These are phyloP conservation scores for Ceriagrion tenellum DNA, from an alignment of 2,888 invertebrate species.

Conservation along the genomic window DNA sequence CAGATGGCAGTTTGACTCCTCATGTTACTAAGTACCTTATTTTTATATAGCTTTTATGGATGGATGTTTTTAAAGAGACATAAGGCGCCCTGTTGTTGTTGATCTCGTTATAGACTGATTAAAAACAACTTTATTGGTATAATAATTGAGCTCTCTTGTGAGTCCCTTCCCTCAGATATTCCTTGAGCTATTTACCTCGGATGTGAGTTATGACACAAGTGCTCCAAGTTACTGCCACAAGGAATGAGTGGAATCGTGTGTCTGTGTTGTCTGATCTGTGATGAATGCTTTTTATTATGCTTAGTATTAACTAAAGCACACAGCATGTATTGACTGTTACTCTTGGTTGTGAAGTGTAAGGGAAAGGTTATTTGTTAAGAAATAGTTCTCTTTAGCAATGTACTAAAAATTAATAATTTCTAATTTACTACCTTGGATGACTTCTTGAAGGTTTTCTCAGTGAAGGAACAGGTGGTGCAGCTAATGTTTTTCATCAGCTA, in stretches of 20 bases:
- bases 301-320: slow-evolving; percentile 55
- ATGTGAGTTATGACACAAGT: neutral
- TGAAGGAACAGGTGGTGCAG: neutral
- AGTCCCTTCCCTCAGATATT: slow-evolving; percentile 32
- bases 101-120: slow-evolving; percentile 66
- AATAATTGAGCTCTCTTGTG: slow-evolving; percentile 56
- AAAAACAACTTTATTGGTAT: slow-evolving; percentile 49
- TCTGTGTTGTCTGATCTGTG: slow-evolving; percentile 58
- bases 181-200: slow-evolving; percentile 49
- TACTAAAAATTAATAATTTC: slow-evolving; percentile 4
- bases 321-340: slow-evolving; percentile 60
- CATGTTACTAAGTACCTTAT: slow-evolving; percentile 66
- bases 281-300: slow-evolving; percentile 62
- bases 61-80: slow-evolving; percentile 59
- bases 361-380: slow-evolving; percentile 60
- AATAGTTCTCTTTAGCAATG: slow-evolving; percentile 24
- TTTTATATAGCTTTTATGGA: slow-evolving; percentile 67
- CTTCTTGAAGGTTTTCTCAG: slow-evolving; percentile 19
- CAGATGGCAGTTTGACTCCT: slow-evolving; percentile 56
- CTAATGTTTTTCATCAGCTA: neutral
- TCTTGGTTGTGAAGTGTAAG: slow-evolving; percentile 59
- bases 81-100: slow-evolving; percentile 62
- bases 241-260: slow-evolving; percentile 46
- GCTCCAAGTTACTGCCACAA: slow-evolving; percentile 37
- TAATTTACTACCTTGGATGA: slow-evolving; percentile 13